These are phyloP conservation scores for Saxidomus purpurata DNA, from an alignment of 1,140 invertebrate species.

Conservation along the genomic window DNA sequence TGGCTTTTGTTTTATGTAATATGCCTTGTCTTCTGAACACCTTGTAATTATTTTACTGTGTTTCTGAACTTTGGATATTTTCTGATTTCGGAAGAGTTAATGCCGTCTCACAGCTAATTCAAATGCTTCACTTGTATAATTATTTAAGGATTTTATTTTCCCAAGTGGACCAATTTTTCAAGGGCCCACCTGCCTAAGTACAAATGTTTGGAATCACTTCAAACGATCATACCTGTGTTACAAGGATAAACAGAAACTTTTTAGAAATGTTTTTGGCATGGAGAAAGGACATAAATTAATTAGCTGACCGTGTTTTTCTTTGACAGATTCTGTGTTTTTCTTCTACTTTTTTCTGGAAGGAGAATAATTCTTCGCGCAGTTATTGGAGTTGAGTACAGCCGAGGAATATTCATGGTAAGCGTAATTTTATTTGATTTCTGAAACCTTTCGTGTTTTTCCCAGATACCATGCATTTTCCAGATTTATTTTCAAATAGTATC, in stretches of 20 bases:
- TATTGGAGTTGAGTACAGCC: neutral
- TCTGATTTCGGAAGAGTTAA: too few relatives aligned
- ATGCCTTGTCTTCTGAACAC: too few relatives aligned
- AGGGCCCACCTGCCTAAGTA: neutral
- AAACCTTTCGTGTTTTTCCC: too few relatives aligned
- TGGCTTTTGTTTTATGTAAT: too few relatives aligned
- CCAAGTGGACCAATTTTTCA: conserved; percentile 4
- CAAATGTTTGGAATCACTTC: neutral
- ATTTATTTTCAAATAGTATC: too few relatives aligned
- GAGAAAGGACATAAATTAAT: conserved; percentile 20
- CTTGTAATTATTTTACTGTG: too few relatives aligned
- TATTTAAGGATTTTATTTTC: conserved; percentile 2
- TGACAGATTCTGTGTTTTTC: neutral
- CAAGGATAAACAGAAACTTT: neutral
- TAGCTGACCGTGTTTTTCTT: conserved; percentile 13
- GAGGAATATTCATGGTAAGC: neutral
- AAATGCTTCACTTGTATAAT: neutral
- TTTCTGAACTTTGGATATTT: too few relatives aligned
- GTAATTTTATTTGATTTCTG: neutral
- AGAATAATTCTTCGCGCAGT: neutral
- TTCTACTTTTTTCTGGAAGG: neutral
- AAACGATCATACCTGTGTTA: neutral
- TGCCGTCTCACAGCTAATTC: too few relatives aligned
- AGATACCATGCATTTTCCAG: too few relatives aligned
- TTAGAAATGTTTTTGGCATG: neutral